Conservation (phyloP, 2,797 vertebrate species). For the Enteromius paludinosus region DNA sequence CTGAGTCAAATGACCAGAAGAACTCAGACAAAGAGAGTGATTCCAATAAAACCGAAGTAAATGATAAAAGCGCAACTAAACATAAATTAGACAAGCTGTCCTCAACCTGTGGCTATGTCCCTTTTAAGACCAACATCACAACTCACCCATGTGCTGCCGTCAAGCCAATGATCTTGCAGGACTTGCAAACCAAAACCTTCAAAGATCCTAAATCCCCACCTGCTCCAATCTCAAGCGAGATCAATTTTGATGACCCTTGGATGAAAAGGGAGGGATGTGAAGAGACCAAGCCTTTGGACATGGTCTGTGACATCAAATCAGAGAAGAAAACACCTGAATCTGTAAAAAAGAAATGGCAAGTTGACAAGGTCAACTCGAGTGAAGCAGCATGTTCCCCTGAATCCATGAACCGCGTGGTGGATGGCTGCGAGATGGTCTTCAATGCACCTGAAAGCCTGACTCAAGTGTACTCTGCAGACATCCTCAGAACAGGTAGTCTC, state of each 20-base stretch:
- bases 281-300: slow-evolving; percentile 70
- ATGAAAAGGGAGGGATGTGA: slow-evolving; percentile 83
- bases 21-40: slow-evolving; percentile 74
- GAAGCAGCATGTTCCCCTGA: slow-evolving; percentile 84
- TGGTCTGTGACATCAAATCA: slow-evolving; percentile 68
- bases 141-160: slow-evolving; percentile 85
- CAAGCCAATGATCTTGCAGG: slow-evolving; percentile 83
- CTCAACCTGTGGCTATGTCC: slow-evolving; percentile 80
- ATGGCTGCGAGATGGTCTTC: slow-evolving; percentile 88
- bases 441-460: slow-evolving; percentile 73
- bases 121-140: slow-evolving; percentile 85
- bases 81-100: slow-evolving; percentile 75
- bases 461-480: slow-evolving; percentile 74
- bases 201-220: slow-evolving; percentile 69
- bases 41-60: slow-evolving; percentile 71
- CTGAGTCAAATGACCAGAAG: slow-evolving; percentile 72
- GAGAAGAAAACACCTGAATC: slow-evolving; percentile 71
- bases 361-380: slow-evolving; percentile 77
- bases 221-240: slow-evolving; percentile 75
- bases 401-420: slow-evolving; percentile 83
- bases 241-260: slow-evolving; percentile 95
- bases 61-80: slow-evolving; percentile 71
- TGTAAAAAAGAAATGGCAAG: slow-evolving; percentile 64
- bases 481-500: slow-evolving; percentile 85
- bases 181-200: slow-evolving; percentile 68